Percentiles rank a stretch among this genome's conserved stretches.
Conservation (phyloP, 2,113 vertebrate genomes). For the Nesogale talazaci region DNA sequence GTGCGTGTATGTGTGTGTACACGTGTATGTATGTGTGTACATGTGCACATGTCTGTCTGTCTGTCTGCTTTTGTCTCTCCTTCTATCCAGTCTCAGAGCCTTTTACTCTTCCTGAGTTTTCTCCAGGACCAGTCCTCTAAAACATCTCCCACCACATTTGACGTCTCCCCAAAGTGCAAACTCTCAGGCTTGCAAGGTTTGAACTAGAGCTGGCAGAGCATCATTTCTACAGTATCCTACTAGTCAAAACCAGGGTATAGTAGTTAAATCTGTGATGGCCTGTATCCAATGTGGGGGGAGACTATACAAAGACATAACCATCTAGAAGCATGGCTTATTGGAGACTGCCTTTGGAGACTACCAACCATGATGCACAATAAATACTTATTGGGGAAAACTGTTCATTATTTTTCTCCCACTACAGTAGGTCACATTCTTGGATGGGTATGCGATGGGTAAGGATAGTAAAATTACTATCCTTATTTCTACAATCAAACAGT, state of each 20-base stretch:
- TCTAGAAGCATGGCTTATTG: background rate
- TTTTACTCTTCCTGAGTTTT: background rate
- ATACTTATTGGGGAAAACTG: conserved; percentile 23
- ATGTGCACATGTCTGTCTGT: too few species aligned
- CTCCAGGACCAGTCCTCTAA: background rate
- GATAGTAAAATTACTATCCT: background rate
- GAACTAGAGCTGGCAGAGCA: background rate
- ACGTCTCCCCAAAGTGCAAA: background rate
- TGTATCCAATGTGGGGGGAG: background rate
- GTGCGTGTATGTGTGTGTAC: too few species aligned
- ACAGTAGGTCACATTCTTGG: background rate
- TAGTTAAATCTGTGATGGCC: background rate
- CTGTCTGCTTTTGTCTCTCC: too few species aligned
- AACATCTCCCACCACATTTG: background rate
- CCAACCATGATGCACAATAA: background rate
- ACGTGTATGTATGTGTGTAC: too few species aligned
- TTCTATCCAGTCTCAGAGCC: background rate
- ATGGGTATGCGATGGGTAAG: background rate
- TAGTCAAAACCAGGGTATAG: background rate
- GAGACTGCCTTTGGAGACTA: background rate
- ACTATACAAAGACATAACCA: background rate
- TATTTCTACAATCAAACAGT: conserved; percentile 31
- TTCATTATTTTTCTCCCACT: background rate
- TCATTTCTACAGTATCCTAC: background rate
- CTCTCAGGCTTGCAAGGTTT: background rate